Percentiles rank a stretch among this genome's conserved stretches.
These are phyloP conservation scores for Oikopleura dioica DNA, from an alignment of 23 tunicate species.

Conservation along the genomic window DNA sequence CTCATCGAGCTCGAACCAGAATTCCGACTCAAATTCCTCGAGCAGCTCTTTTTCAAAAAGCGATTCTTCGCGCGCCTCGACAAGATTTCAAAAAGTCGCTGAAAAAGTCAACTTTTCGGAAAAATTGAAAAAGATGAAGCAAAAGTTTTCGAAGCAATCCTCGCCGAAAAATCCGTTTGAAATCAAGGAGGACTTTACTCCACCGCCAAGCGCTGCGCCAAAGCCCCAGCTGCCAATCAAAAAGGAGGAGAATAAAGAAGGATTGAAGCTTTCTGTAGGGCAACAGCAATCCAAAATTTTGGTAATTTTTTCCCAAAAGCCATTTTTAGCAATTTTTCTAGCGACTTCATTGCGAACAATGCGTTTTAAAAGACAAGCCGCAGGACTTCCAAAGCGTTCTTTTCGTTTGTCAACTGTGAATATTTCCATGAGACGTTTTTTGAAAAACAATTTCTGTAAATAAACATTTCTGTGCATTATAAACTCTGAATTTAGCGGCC, in stretches of 20 bases:
- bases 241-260: neutral
- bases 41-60: no score
- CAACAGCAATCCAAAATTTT: neutral
- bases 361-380: slow-evolving; percentile 1
- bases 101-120: neutral
- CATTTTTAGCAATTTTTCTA: neutral
- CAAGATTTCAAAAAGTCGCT: no score
- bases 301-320: neutral
- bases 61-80: no score
- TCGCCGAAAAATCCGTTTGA: neutral
- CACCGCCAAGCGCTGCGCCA: slow-evolving; percentile 2
- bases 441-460: no score
- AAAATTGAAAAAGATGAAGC: neutral
- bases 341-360: slow-evolving; percentile 1
- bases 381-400: slow-evolving; percentile 10
- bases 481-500: no score
- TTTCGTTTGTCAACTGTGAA: slow-evolving; percentile 2
- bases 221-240: neutral
- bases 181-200: neutral
- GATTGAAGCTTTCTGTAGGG: neutral
- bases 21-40: no score
- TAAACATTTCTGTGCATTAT: no score
- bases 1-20: no score
- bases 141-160: neutral
- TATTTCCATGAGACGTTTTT: no score